These are phyloP conservation scores for Tetragnatha versicolor DNA, from an alignment of 1,140 invertebrate genomes.

Conservation along the genomic window DNA sequence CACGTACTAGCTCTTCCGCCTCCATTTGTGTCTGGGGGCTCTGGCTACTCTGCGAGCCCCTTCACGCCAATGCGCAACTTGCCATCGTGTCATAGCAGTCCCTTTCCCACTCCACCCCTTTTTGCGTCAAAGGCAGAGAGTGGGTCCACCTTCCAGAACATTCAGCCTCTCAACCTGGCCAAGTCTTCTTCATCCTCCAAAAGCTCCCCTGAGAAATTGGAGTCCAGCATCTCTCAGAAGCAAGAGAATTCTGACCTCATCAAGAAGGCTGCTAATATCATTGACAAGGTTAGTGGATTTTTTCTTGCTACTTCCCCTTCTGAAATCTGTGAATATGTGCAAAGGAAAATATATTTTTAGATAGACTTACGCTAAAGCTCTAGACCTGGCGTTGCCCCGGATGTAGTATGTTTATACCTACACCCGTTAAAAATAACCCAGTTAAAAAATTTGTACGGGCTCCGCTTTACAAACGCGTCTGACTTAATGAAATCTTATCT, in stretches of 20 bases:
- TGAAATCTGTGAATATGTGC: neutral
- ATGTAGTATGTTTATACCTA: too few species aligned
- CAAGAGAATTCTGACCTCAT: conserved; percentile 30
- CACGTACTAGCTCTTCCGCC: conserved; percentile 23
- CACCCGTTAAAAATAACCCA: too few species aligned
- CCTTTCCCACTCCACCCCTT: conserved; percentile 54
- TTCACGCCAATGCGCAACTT: conserved; percentile 34
- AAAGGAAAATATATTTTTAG: too few species aligned
- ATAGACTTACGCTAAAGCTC: too few species aligned
- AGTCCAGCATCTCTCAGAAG: neutral
- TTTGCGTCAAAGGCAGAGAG: conserved; percentile 37
- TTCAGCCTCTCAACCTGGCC: conserved; percentile 49
- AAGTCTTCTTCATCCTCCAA: conserved; percentile 45
- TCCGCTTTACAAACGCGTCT: too few species aligned
- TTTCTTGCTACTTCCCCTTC: neutral
- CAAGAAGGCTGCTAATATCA: conserved; percentile 37
- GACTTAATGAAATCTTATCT: too few species aligned
- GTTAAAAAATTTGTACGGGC: too few species aligned
- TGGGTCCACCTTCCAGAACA: conserved; percentile 28
- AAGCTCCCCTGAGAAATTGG: conserved; percentile 37
- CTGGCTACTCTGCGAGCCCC: conserved; percentile 13
- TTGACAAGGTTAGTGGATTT: conserved; percentile 34
- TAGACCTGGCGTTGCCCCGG: too few species aligned
- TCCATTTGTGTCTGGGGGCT: conserved; percentile 34
- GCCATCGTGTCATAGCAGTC: conserved; percentile 15